These are phyloP conservation scores for Pygoscelis antarcticus DNA, from an alignment of 2,113 vertebrate genomes.

Conservation along the genomic window DNA sequence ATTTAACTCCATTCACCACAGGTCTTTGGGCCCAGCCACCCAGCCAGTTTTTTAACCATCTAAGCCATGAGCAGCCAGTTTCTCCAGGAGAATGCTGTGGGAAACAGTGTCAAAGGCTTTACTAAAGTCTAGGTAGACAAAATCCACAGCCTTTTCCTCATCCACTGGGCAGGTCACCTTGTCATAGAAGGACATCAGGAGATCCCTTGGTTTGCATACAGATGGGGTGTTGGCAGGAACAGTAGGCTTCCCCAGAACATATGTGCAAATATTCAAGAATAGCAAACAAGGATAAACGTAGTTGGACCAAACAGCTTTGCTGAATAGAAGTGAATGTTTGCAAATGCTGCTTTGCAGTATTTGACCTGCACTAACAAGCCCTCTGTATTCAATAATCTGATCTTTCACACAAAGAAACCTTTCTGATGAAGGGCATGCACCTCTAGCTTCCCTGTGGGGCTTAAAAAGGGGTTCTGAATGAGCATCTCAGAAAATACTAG, in stretches of 20 bases:
- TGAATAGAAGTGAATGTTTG: background rate
- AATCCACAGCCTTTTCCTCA: background rate
- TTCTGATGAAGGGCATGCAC: background rate
- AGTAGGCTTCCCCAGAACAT: constrained; percentile 65
- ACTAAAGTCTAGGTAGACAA: background rate
- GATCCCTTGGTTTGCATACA: background rate
- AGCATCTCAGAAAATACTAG: background rate
- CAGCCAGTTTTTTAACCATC: background rate
- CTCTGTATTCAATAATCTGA: background rate
- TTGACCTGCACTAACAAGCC: background rate
- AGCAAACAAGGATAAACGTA: constrained; percentile 60
- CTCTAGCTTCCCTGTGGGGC: background rate
- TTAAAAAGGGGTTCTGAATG: background rate
- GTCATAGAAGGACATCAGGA: background rate
- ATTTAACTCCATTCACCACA: background rate
- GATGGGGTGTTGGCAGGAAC: background rate
- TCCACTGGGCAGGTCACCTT: background rate
- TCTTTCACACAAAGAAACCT: background rate
- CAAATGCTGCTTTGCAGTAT: constrained; percentile 9
- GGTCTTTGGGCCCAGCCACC: background rate
- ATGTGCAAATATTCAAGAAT: constrained; percentile 63
- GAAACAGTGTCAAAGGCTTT: background rate
- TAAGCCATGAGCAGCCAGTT: background rate
- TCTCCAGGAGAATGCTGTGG: background rate
- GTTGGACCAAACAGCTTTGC: background rate